Conservation (phyloP, 1,140 invertebrate genomes). For the Pachyrhynchus sulphureomaculatus region DNA sequence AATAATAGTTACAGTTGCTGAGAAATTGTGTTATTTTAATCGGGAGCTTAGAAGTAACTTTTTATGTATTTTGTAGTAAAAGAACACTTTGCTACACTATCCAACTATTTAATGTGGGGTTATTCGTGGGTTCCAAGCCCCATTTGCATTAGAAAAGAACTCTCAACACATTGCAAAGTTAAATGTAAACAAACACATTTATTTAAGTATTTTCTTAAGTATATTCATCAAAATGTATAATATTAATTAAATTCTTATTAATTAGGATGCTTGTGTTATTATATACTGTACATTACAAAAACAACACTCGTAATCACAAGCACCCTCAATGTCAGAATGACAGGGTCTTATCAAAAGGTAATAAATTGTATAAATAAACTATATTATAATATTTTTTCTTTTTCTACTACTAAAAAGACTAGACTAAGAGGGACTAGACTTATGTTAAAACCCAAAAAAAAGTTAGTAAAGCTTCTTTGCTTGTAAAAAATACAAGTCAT, state of each 20-base stretch:
- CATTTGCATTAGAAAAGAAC: too few species aligned
- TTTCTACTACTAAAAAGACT: slow-evolving; percentile 5
- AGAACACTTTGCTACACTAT: too few species aligned
- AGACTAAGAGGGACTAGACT: slow-evolving; percentile 13
- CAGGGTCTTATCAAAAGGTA: neutral
- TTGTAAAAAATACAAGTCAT: neutral
- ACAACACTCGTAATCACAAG: neutral
- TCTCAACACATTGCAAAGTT: too few species aligned
- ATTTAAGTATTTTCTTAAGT: neutral
- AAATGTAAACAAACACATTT: neutral
- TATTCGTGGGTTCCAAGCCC: too few species aligned
- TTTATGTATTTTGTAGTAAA: too few species aligned
- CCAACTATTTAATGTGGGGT: too few species aligned
- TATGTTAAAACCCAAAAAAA: neutral
- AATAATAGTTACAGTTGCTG: too few species aligned
- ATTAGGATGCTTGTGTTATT: neutral
- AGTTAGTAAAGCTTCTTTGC: neutral
- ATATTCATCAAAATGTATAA: too few species aligned
- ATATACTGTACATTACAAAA: neutral
- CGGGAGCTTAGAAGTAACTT: too few species aligned
- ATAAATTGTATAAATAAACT: neutral
- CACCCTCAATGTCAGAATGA: neutral
- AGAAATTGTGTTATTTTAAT: too few species aligned
- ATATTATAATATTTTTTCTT: neutral
- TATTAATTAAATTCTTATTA: neutral